Conservation (phyloP, 2,888 invertebrate genomes). For the Melikaiella ostensackeni region DNA sequence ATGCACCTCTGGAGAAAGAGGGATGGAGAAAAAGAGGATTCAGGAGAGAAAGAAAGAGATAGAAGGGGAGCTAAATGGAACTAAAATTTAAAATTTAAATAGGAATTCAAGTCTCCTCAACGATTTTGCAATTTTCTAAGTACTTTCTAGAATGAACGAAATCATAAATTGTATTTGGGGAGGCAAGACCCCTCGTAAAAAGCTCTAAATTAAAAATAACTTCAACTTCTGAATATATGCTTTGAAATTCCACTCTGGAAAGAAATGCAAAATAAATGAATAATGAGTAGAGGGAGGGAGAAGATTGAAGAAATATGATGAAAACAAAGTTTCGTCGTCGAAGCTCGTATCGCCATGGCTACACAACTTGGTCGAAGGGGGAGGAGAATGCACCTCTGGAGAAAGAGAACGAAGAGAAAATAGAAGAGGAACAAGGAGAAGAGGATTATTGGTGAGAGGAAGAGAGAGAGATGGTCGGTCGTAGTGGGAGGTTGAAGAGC, state of each 20-base stretch:
- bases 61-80: not conserved
- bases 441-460: not conserved
- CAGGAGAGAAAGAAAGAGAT: not conserved
- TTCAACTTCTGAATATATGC: no score
- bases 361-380: conserved; percentile 49
- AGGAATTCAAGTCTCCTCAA: not conserved
- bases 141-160: not conserved
- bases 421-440: not conserved
- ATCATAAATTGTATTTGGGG: not conserved
- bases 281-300: conserved; percentile 36
- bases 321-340: conserved; percentile 55
- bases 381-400: conserved; percentile 17
- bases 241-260: conserved; percentile 1
- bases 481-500: conserved; percentile 40
- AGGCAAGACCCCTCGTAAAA: no score
- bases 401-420: not conserved
- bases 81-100: conserved; percentile 1
- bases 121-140: not conserved
- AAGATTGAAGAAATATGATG: conserved; percentile 46
- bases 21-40: not conserved
- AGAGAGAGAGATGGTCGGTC: not conserved
- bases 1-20: conserved; percentile 7
- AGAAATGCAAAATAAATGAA: conserved; percentile 26
- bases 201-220: no score
- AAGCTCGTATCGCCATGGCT: conserved; percentile 60